A percentile compares a stretch with the other conserved stretches of the same genome.
These are phyloP conservation scores for Yponomeuta evonymella DNA, from an alignment of 2,888 invertebrate genomes.

Conservation along the genomic window DNA sequence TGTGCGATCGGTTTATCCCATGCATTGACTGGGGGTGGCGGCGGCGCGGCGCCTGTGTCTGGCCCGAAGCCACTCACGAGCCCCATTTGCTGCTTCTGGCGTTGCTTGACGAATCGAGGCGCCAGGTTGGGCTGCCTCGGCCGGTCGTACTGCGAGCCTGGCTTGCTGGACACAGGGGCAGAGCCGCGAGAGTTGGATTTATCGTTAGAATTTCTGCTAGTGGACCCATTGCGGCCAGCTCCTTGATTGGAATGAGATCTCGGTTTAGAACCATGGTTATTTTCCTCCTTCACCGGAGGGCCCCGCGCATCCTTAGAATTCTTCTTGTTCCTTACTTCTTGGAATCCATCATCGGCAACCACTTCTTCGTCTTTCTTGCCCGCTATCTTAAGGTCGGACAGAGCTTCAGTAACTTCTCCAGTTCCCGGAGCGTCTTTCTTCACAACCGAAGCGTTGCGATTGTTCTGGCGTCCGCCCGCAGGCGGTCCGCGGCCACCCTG, in stretches of 20 bases:
- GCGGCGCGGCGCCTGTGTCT: constrained; percentile 75
- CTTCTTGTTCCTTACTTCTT: constrained; percentile 90
- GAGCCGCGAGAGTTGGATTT: constrained; percentile 54
- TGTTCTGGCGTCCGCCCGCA: constrained; percentile 49
- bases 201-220: constrained; percentile 58
- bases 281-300: constrained; percentile 52
- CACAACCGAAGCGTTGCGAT: constrained; percentile 42
- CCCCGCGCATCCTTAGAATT: constrained; percentile 78
- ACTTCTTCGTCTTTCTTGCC: constrained; percentile 66
- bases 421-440: constrained; percentile 49
- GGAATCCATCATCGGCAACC: constrained; percentile 82
- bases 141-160: constrained; percentile 57
- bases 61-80: constrained; percentile 59
- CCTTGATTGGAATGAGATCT: constrained; percentile 69
- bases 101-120: constrained; percentile 86
- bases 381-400: constrained; percentile 55
- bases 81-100: constrained; percentile 74
- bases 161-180: constrained; percentile 49
- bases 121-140: constrained; percentile 80
- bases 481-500: constrained; percentile 56
- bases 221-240: constrained; percentile 60
- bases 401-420: constrained; percentile 59
- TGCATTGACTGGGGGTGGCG: constrained; percentile 86
- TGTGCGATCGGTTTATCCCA: constrained; percentile 91
- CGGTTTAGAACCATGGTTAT: constrained; percentile 45